Evolutionary conservation across 2,888 invertebrate species (phyloP), one percentile per base, ranked within the genome.

Genomic region (Phengaris alcon): DNA sequence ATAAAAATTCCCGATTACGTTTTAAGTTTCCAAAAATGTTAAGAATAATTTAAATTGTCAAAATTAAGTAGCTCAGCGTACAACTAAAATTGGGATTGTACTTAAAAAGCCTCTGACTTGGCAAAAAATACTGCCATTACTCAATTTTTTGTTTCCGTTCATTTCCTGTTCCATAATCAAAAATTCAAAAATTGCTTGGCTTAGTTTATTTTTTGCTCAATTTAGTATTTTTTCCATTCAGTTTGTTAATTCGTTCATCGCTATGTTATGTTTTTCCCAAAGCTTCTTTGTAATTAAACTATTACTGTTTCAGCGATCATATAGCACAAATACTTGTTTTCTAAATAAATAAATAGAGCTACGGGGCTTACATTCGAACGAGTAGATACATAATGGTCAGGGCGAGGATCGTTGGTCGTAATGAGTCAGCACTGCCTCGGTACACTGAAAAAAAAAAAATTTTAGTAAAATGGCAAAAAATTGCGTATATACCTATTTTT

Each of bases 331-430:
- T 77, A 79, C 69, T 79, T 76, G 82, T 80, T 69, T 74, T 55
- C 69, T 80, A 81, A 89, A 92, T 91, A 90, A 91, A 90, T 90
- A 89, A 84, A 84, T 84, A 82, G 84, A 73, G 77, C 84, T 88
- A 89, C 68, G 64, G 44, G 55, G 77, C 80, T 73, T 75, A 78
- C 88, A 87, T 88, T 87, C 93, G 92, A 15, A 92, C 87, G 75
- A 93, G 87, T 4, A 93, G 84, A 78, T 91, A 93, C 86, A 91
- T 91, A 74, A 91, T 81, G 0, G 89, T 82, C 1, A 90, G 68
- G 2, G 86, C 77, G 3, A 83, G 79, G 15, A 84, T 77, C 0
- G 86, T 80, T 0, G 89, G 84, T 52, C 82, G 81, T 44, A 85
- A 81, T 80, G 88, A 83, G 78, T 85, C 81, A 46, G 85, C 86